Evolutionary conservation across 1,140 invertebrate species (phyloP), one percentile per base, ranked within the genome.

Genomic region (Archegozetes longisetosus): DNA sequence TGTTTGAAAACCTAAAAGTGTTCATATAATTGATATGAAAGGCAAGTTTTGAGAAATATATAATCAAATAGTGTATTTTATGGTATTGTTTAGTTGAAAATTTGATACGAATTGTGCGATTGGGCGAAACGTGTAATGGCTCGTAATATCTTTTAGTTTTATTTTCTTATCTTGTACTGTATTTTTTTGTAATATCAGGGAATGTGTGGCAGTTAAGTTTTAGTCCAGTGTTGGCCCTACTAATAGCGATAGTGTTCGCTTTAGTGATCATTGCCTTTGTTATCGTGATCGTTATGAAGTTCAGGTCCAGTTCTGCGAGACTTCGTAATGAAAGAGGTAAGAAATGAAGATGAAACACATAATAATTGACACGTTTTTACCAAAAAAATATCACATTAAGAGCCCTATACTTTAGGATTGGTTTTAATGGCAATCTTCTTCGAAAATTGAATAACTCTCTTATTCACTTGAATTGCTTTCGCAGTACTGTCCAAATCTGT

Each of bases 121-220:
- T n/a, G n/a, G n/a, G n/a, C n/a, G n/a, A n/a, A n/a, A n/a, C n/a
- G n/a, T n/a, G n/a, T n/a, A n/a, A n/a, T n/a, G n/a, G n/a, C n/a
- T n/a, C n/a, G n/a, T n/a, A n/a, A n/a, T n/a, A n/a, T n/a, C n/a
- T n/a, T n/a, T n/a, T n/a, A n/a, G n/a, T n/a, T n/a, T n/a, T n/a
- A n/a, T n/a, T n/a, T 53, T 22, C 52, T 53, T 13, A 14, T 13
- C 52, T 13, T 53, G 13, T 28, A 13, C 22, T 53, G 12, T 23
- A 12, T 3, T 17, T 26, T 32, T 14, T 9, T 13, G 54, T 32
- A 3, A n/a, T 60, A 53, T 13, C 47, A 66, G 65, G 64, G 55
- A 62, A 63, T 28, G 62, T 66, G 1, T 67, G 66, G 66, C 66
- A 67, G 58, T 55, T 67, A 24, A 66, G 54, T 46, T 62, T 65